Conservation (phyloP, 2,113 vertebrate species). For the Lipotes vexillifer region DNA sequence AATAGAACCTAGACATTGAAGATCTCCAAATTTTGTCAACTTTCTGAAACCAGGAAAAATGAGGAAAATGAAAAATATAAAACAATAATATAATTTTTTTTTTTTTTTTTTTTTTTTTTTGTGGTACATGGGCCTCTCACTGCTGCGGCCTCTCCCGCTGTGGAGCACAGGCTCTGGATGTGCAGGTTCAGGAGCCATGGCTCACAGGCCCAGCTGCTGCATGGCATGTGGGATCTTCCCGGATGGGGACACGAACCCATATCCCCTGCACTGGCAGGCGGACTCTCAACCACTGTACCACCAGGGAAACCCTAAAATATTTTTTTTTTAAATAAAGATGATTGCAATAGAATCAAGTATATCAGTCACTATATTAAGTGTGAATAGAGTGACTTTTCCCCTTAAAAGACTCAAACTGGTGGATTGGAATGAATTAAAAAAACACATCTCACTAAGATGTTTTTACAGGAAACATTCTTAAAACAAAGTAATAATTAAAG, state of each 20-base stretch:
- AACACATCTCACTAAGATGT: background rate
- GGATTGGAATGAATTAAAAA: background rate
- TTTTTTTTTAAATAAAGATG: background rate
- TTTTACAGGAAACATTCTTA: background rate
- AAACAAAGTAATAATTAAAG: background rate
- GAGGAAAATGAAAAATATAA: background rate
- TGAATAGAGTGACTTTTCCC: background rate
- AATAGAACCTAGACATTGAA: background rate
- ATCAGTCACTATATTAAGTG: background rate
- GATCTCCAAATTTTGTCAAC: background rate
- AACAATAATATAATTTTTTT: background rate
- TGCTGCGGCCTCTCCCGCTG: too few species aligned
- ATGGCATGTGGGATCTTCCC: too few species aligned
- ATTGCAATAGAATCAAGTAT: background rate
- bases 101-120: too few species aligned
- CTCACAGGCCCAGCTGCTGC: too few species aligned
- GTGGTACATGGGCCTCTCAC: too few species aligned
- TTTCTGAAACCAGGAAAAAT: slow-evolving; percentile 18
- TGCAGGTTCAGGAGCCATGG: too few species aligned
- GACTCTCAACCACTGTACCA: too few species aligned
- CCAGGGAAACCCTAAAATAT: too few species aligned
- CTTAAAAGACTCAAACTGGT: background rate
- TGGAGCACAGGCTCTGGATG: too few species aligned
- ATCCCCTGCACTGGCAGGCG: too few species aligned
- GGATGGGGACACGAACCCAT: too few species aligned